Percentiles rank a stretch among this genome's conserved stretches.
phyloP scores from a whole-genome alignment of 1,140 invertebrate species.

The Dolichoris vasculosae region DNA sequence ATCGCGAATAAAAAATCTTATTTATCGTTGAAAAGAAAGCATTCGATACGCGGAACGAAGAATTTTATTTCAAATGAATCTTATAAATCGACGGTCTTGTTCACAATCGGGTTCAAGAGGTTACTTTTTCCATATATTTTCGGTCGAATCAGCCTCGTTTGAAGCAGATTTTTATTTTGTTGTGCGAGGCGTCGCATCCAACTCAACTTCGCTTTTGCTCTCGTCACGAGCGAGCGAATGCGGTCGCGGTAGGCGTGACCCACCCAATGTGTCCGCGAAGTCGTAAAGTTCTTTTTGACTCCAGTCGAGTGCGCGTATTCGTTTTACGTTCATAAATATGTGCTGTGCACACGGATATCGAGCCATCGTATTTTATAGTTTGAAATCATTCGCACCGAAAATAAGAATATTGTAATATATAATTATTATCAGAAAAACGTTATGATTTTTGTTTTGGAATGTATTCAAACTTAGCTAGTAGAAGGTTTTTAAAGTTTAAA shows the following conservation, averaged over 20 bases:
- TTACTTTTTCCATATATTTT: constrained; percentile 41
- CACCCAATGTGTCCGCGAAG: constrained; percentile 33
- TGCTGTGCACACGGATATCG: background rate
- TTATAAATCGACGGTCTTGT: constrained; percentile 23
- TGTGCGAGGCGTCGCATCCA: constrained; percentile 55
- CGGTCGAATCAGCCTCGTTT: background rate
- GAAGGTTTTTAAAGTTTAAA: too few relatives aligned
- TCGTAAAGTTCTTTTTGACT: constrained; percentile 37
- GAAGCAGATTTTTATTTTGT: constrained; percentile 55
- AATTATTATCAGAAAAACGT: too few relatives aligned
- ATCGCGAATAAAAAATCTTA: too few relatives aligned
- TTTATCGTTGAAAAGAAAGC: background rate
- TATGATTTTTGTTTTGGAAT: too few relatives aligned
- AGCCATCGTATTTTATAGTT: constrained; percentile 11
- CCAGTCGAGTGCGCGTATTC: constrained; percentile 5
- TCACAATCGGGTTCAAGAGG: constrained; percentile 31
- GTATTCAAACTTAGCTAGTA: too few relatives aligned
- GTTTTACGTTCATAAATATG: background rate
- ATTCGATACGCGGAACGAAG: background rate
- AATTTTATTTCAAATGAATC: constrained; percentile 39
- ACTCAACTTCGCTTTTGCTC: constrained; percentile 52
- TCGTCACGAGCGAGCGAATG: constrained; percentile 69
- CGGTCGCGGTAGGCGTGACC: constrained; percentile 70
- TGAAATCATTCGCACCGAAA: background rate
- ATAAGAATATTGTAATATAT: background rate